These are phyloP conservation scores for Sesamia nonagrioides DNA, from an alignment of 1,140 invertebrate genomes.

Conservation along the genomic window DNA sequence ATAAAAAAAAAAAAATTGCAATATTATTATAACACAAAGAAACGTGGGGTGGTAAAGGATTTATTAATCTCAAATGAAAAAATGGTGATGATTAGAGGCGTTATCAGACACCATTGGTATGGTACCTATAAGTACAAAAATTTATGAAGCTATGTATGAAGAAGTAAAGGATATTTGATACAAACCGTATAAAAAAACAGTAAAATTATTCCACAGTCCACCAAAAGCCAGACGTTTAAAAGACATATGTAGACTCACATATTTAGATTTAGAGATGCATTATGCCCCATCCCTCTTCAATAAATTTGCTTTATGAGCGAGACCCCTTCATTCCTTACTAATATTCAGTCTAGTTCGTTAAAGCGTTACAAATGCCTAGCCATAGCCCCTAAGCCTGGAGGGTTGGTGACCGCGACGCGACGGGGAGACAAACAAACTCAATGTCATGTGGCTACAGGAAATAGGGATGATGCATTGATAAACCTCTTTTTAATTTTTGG, in stretches of 20 bases:
- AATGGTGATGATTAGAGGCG: too few species aligned
- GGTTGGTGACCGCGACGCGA: constrained; percentile 44
- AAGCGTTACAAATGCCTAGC: constrained; percentile 22
- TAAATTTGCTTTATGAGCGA: constrained; percentile 41
- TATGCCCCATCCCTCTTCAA: constrained; percentile 19
- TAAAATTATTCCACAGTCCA: not conserved
- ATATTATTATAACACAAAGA: too few species aligned
- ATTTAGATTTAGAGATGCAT: constrained; percentile 24
- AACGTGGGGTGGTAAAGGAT: too few species aligned
- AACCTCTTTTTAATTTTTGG: too few species aligned
- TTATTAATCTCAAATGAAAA: too few species aligned
- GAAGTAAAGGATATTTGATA: too few species aligned
- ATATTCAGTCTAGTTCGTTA: constrained; percentile 39
- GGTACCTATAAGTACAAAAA: too few species aligned
- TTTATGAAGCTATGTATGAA: too few species aligned
- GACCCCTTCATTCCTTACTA: constrained; percentile 12
- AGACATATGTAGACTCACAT: not conserved
- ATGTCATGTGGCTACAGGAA: not conserved
- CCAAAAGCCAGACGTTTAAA: not conserved
- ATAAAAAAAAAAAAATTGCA: too few species aligned
- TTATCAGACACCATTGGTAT: too few species aligned
- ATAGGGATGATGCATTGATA: not conserved
- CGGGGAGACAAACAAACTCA: constrained; percentile 22
- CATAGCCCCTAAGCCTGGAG: not conserved
- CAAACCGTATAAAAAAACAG: too few species aligned